Evolutionary conservation across 2,888 invertebrate species (phyloP).

Genomic region (Lasioglossum villosulum): DNA sequence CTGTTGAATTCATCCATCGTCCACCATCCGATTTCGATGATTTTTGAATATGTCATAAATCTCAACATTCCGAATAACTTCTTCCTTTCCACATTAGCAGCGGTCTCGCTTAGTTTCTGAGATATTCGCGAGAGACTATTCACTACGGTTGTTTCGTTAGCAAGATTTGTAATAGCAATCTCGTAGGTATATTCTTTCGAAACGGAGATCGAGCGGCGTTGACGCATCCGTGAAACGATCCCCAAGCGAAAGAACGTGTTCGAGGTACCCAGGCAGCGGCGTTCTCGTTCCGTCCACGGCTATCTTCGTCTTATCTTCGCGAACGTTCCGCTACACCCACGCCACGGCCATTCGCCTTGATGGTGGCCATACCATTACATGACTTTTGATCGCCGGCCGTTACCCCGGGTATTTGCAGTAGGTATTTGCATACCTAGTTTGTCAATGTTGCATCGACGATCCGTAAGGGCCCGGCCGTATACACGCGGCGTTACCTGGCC

Average conservation of each 20-base stretch:
- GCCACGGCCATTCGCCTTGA: slow-evolving; percentile 73
- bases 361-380: slow-evolving; percentile 80
- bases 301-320: slow-evolving; percentile 50
- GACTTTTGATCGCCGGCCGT: slow-evolving; percentile 81
- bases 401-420: slow-evolving; percentile 72
- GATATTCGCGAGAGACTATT: no score
- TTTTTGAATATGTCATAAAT: background rate
- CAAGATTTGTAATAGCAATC: slow-evolving; percentile 3
- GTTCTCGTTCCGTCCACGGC: slow-evolving; percentile 41
- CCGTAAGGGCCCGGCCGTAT: slow-evolving; percentile 38
- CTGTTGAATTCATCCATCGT: no score
- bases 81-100: no score
- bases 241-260: slow-evolving; percentile 44
- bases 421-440: slow-evolving; percentile 77
- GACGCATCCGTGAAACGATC: slow-evolving; percentile 54
- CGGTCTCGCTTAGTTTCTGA: no score
- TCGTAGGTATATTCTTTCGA: slow-evolving; percentile 25
- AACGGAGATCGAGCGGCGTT: slow-evolving; percentile 17
- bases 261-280: slow-evolving; percentile 16
- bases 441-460: slow-evolving; percentile 75
- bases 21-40: background rate
- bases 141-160: background rate
- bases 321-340: slow-evolving; percentile 73
- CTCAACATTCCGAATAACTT: background rate
- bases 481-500: background rate